Evolutionary conservation across 2,888 invertebrate genomes (phyloP).

Genomic region (Ectemnius cavifrons): DNA sequence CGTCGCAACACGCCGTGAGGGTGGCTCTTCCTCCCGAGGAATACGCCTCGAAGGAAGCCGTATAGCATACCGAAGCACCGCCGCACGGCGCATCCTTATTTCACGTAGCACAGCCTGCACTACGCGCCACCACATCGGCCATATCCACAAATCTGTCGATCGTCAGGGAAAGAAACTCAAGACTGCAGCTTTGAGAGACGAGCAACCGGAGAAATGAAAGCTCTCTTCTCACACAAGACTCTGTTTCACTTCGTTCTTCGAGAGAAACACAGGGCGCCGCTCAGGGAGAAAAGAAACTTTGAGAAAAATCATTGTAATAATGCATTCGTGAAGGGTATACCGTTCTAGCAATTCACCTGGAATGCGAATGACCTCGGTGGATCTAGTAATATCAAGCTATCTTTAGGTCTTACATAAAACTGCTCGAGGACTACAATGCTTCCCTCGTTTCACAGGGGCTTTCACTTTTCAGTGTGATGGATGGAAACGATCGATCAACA

Average conservation of each 20-base stretch:
- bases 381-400: too few relatives aligned
- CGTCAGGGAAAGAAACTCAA: conserved; percentile 5
- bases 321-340: too few relatives aligned
- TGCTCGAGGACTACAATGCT: too few relatives aligned
- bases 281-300: background rate
- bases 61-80: conserved; percentile 53
- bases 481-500: too few relatives aligned
- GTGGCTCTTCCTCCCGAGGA: conserved; percentile 52
- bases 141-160: conserved; percentile 52
- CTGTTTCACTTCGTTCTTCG: background rate
- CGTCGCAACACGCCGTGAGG: conserved; percentile 32
- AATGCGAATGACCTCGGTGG: too few relatives aligned
- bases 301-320: background rate
- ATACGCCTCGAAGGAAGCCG: conserved; percentile 61
- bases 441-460: too few relatives aligned
- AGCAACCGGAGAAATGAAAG: conserved; percentile 2
- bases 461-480: too few relatives aligned
- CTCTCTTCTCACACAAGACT: background rate
- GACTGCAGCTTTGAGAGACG: conserved; percentile 28
- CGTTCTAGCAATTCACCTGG: too few relatives aligned
- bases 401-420: too few relatives aligned
- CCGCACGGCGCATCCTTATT: conserved; percentile 55
- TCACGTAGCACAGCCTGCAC: conserved; percentile 32
- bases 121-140: conserved; percentile 20
- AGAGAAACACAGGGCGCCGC: background rate